A percentile compares a stretch with the other conserved stretches of the same genome.
Evolutionary conservation across 2,113 vertebrate genomes (phyloP).

Genomic region (Nettapus auritus): DNA sequence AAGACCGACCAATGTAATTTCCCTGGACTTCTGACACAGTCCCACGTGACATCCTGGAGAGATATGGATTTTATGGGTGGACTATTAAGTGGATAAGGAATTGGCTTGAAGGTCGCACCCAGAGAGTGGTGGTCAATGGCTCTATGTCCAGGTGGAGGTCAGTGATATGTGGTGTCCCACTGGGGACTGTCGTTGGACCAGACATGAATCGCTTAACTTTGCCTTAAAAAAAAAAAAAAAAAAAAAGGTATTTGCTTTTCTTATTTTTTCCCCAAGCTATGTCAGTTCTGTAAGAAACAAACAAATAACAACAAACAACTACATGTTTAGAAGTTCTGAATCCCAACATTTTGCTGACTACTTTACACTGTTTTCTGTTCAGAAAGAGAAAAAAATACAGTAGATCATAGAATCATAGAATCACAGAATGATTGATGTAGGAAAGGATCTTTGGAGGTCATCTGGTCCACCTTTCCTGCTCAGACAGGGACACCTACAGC

Average conservation of each 20-base stretch:
- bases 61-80: too few relatives aligned
- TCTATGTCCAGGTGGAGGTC: too few relatives aligned
- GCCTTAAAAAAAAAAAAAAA: neutral
- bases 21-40: too few relatives aligned
- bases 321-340: neutral
- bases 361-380: neutral
- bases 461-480: neutral
- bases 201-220: neutral
- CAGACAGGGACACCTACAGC: neutral
- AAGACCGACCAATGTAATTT: too few relatives aligned
- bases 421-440: neutral
- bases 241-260: rapidly evolving
- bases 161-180: too few relatives aligned
- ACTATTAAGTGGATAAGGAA: too few relatives aligned
- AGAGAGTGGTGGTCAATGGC: too few relatives aligned
- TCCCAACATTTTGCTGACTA: neutral
- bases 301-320: neutral
- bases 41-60: too few relatives aligned
- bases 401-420: neutral
- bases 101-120: too few relatives aligned
- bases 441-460: neutral
- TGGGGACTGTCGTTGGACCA: neutral
- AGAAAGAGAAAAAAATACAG: neutral
- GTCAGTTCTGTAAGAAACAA: neutral
- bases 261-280: too few relatives aligned